Evolutionary conservation across 2,113 vertebrate species (phyloP).

Genomic region (Pangasianodon hypophthalmus): DNA sequence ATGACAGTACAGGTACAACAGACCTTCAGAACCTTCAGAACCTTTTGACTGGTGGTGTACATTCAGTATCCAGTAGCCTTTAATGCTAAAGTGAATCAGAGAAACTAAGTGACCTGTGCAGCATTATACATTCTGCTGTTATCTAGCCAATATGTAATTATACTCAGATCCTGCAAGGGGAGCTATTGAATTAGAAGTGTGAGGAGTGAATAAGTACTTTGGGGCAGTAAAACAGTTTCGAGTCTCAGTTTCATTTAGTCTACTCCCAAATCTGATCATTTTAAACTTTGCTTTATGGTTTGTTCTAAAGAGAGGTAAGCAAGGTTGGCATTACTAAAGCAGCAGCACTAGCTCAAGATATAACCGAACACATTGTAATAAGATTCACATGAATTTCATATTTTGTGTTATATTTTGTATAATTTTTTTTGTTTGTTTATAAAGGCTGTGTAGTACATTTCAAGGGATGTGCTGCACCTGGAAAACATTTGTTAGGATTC

Average conservation of each 20-base stretch:
- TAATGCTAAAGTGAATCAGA: background rate
- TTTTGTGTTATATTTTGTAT: too few species aligned
- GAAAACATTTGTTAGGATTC: background rate
- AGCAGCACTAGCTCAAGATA: background rate
- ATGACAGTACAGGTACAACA: background rate
- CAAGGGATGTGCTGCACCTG: background rate
- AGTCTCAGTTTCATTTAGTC: background rate
- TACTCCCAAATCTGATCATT: background rate
- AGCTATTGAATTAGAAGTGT: background rate
- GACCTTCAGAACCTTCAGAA: background rate
- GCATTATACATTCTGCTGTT: background rate
- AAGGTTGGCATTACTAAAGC: background rate
- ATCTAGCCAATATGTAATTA: background rate
- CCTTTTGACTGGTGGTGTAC: background rate
- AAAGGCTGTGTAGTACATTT: background rate
- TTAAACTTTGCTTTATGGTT: background rate
- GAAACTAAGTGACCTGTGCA: background rate
- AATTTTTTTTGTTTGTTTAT: background rate
- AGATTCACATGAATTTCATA: background rate
- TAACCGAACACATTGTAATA: background rate
- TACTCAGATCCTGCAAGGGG: slow-evolving; percentile 2
- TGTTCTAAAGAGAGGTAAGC: background rate
- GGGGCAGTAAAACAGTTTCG: background rate
- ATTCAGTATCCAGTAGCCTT: background rate
- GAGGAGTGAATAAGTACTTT: background rate